Evolutionary conservation across 64 coral and sea anemone species (phyloP).

Genomic region (Montipora foliosa): DNA sequence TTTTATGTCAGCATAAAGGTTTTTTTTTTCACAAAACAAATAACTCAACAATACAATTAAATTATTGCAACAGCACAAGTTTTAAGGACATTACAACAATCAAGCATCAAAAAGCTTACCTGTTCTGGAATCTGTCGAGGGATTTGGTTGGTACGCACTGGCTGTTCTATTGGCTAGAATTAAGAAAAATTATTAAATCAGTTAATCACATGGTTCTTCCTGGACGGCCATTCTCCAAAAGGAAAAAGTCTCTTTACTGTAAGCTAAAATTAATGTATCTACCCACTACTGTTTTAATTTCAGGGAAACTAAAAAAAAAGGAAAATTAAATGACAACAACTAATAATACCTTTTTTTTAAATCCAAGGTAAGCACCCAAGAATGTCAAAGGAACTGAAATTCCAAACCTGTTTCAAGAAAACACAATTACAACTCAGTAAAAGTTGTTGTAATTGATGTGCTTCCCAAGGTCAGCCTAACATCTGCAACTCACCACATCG

Average conservation of each 20-base stretch:
- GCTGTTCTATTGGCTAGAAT: constrained; percentile 87
- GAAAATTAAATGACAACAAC: no score
- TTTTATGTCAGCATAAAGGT: not conserved
- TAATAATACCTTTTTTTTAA: constrained; percentile 84
- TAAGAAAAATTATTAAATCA: constrained; percentile 6
- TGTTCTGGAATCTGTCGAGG: constrained; percentile 97
- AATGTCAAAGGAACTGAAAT: constrained; percentile 99
- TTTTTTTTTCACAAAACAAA: not conserved
- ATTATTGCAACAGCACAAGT: not conserved
- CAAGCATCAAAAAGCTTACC: constrained; percentile 51
- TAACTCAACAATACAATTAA: not conserved
- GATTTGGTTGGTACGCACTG: constrained; percentile 98
- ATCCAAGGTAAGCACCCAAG: constrained; percentile 97
- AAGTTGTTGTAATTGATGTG: not conserved
- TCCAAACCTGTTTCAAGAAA: constrained; percentile 76
- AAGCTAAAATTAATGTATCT: no score
- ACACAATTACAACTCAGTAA: not conserved
- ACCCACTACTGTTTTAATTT: no score
- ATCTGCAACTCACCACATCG: constrained; percentile 82
- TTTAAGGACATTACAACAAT: no score
- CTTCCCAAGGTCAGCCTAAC: not conserved
- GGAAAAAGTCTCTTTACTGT: no score
- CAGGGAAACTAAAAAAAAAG: no score
- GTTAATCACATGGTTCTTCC: no score
- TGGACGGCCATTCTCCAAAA: no score